Evolutionary conservation across 1,140 invertebrate genomes (phyloP).

Genomic region (Oreohelix idahoensis): DNA sequence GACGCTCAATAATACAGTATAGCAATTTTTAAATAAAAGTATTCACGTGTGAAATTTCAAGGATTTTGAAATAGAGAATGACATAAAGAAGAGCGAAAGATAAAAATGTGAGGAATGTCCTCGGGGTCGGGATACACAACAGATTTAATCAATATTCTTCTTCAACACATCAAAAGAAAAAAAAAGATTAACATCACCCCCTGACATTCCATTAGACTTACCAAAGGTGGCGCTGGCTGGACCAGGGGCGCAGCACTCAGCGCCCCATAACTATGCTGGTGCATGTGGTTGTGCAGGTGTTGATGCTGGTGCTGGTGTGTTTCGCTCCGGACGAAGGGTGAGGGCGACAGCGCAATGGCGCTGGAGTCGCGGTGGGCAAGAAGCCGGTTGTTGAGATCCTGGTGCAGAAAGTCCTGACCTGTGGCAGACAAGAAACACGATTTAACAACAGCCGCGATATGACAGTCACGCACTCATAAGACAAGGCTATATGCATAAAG

Average conservation of each 20-base stretch:
- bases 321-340: constrained; percentile 83
- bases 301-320: constrained; percentile 78
- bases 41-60: too few relatives aligned
- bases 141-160: too few relatives aligned
- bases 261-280: constrained; percentile 88
- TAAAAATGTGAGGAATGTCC: too few relatives aligned
- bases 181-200: too few relatives aligned
- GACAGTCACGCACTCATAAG: too few relatives aligned
- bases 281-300: constrained; percentile 81
- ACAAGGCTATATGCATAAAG: too few relatives aligned
- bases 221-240: constrained; percentile 61
- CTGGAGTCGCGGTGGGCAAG: constrained; percentile 82
- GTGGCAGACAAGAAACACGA: constrained; percentile 25
- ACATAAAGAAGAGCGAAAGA: too few relatives aligned
- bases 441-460: not conserved
- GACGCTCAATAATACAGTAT: too few relatives aligned
- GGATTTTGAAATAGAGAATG: too few relatives aligned
- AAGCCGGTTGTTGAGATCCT: constrained; percentile 92
- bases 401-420: constrained; percentile 84
- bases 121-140: too few relatives aligned
- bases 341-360: constrained; percentile 74
- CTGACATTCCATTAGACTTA: constrained; percentile 45
- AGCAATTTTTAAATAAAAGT: too few relatives aligned
- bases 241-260: constrained; percentile 77
- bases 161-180: too few relatives aligned